phyloP scores from a whole-genome alignment of 92 coral and sea anemone genomes.

The Porites divaricata region DNA sequence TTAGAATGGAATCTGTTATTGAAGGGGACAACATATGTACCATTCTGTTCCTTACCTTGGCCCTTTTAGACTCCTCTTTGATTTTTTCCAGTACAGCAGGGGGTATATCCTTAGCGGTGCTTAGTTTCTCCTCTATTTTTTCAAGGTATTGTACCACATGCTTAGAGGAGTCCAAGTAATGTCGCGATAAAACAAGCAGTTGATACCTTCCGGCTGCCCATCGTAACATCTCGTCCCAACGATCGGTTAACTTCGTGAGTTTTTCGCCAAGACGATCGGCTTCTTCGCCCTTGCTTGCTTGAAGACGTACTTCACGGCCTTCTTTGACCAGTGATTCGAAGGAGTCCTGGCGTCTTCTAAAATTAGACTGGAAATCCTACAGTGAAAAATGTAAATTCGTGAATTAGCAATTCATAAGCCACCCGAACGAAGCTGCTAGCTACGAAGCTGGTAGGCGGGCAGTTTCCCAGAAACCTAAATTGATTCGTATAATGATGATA shows the following conservation, averaged over 20 bases:
- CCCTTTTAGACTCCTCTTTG: conserved; percentile 84
- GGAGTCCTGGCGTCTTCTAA: conserved; percentile 77
- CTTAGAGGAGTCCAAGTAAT: conserved; percentile 86
- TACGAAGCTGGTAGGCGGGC: too few species aligned
- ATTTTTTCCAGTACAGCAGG: conserved; percentile 84
- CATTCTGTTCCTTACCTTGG: conserved; percentile 71
- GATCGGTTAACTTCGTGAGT: conserved; percentile 84
- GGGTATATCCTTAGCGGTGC: conserved; percentile 90
- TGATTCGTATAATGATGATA: too few species aligned
- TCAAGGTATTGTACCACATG: conserved; percentile 92
- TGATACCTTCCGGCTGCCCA: conserved; percentile 99
- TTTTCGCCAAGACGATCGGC: conserved; percentile 79
- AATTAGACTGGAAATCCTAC: conserved; percentile 91
- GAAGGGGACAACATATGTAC: too few species aligned
- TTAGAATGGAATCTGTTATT: too few species aligned
- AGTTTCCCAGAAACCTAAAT: too few species aligned
- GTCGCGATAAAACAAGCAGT: conserved; percentile 88
- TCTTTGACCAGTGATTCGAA: conserved; percentile 92
- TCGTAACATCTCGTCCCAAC: conserved; percentile 98
- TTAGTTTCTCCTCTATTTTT: conserved; percentile 92
- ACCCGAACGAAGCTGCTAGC: background rate
- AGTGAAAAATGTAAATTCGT: background rate
- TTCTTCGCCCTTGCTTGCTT: conserved; percentile 82
- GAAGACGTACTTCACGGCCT: conserved; percentile 92
- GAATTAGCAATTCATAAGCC: background rate